These are phyloP conservation scores for Micronycteris hirsuta DNA, from an alignment of 2,113 vertebrate species.

Conservation along the genomic window DNA sequence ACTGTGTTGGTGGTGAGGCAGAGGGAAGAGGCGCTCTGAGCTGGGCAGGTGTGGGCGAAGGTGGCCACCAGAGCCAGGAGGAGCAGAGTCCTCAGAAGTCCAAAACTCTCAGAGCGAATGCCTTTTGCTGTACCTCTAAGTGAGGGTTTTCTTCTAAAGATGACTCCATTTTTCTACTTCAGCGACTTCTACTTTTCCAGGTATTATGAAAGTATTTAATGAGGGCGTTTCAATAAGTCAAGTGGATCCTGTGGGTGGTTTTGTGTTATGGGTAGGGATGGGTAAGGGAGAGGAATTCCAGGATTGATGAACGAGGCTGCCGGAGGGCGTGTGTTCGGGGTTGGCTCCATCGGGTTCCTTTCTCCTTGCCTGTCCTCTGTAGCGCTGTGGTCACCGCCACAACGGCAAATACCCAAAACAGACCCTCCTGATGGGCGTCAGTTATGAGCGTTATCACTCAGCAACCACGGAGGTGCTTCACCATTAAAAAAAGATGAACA, in stretches of 20 bases:
- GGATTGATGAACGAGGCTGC: background rate
- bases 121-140: background rate
- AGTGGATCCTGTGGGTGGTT: background rate
- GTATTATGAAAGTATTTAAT: background rate
- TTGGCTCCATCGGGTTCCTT: background rate
- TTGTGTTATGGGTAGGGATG: background rate
- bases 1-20: background rate
- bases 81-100: background rate
- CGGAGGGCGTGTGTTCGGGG: background rate
- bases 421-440: background rate
- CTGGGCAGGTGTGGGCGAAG: background rate
- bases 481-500: background rate
- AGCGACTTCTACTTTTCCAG: background rate
- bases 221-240: slow-evolving; percentile 1
- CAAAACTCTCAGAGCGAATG: background rate
- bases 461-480: background rate
- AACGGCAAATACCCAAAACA: background rate
- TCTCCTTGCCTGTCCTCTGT: background rate
- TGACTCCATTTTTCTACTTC: background rate
- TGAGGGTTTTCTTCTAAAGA: background rate
- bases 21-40: background rate
- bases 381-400: background rate
- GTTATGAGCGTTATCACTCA: background rate
- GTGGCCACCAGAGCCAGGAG: background rate
- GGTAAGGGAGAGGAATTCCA: background rate